Base-by-base conservation (phyloP, 92 coral and sea anemone species). In the Parazoanthus atlanticus region DNA sequence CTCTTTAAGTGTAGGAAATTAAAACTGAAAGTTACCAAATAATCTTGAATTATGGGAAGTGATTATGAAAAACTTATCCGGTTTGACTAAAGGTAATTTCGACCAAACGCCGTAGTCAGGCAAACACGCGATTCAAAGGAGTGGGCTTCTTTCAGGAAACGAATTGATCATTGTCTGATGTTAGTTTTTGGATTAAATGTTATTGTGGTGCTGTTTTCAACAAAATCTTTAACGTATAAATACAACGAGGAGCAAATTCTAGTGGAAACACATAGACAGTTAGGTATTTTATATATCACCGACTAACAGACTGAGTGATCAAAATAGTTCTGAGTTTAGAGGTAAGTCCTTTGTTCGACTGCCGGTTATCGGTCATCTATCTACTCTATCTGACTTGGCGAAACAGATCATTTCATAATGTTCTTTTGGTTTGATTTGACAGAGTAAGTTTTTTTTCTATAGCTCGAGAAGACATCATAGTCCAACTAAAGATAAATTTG, bases 11-110 rank as follows among this genome's bases (percentile, higher is more conserved):
- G 41, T 70, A 84, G 87, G 87, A 84, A 84, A 84, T 84, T 84
- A 84, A 84, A 84, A 70, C 56, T 69, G 87, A 69, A 84, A 43
- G 65, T 84, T 43, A 19, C 25, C 76, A 84, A 84, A 70, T 71
- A 84, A 23, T 26, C 61, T 36, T 33, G 70, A 70, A 43, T 84
- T 69, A 84, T 67, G 66, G 86, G 87, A 84, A 84, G 77, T 84
- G 78, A 43, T 71, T 12, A 84, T 84, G 65, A 34, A 71, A 30
- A 84, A 17, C 30, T 58, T 84, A 70, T 84, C 87, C 87, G 87
- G 87, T 46, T 84, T n/a, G 43, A 84, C 30, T 84, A 46, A 84
- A 70, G 71, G 64, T 84, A 84, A 84, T 84, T 84, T 70, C 41
- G 58, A 43, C 67, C 38, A 70, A 46, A 65, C 1, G 65, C 32